A percentile compares a stretch with the other conserved stretches of the same genome.
Evolutionary conservation across 2,113 vertebrate species (phyloP).

Genomic region (Gymnarchus niloticus): DNA sequence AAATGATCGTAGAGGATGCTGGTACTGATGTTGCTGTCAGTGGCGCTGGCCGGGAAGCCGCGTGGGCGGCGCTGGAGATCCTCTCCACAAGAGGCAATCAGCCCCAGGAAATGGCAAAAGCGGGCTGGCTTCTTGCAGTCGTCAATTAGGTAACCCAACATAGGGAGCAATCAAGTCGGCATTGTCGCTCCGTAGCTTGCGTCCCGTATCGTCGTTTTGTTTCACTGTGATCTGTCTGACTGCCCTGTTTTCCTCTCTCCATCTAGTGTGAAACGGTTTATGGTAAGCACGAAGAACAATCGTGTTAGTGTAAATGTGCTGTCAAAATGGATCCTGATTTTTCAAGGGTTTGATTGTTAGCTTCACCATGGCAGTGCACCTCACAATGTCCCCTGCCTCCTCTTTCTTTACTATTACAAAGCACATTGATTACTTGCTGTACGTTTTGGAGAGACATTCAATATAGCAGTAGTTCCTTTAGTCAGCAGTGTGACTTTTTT

Average conservation of each 20-base stretch:
- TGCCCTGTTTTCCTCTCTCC: not conserved
- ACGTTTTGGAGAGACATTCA: too few species aligned
- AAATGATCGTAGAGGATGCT: not conserved
- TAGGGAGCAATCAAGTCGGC: not conserved
- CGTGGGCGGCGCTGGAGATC: not conserved
- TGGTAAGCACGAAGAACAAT: not conserved
- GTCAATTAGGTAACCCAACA: not conserved
- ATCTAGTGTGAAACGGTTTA: not conserved
- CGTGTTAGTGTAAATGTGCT: not conserved
- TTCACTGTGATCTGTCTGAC: not conserved
- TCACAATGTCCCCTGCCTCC: not conserved
- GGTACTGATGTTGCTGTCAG: not conserved
- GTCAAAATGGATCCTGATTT: not conserved
- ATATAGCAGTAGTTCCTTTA: not conserved
- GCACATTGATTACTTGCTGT: not conserved
- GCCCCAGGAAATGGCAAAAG: not conserved
- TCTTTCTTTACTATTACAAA: not conserved
- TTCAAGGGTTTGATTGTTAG: conserved; percentile 4
- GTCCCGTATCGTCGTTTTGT: not conserved
- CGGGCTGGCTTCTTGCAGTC: not conserved
- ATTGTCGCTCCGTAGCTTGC: not conserved
- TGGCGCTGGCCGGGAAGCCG: not conserved
- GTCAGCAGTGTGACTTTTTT: not conserved
- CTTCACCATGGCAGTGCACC: not conserved
- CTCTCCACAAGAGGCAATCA: not conserved